Percentiles rank a stretch among this genome's conserved stretches.
phyloP scores from a whole-genome alignment of 2,113 vertebrate species.

The Cephalopterus ornatus region DNA sequence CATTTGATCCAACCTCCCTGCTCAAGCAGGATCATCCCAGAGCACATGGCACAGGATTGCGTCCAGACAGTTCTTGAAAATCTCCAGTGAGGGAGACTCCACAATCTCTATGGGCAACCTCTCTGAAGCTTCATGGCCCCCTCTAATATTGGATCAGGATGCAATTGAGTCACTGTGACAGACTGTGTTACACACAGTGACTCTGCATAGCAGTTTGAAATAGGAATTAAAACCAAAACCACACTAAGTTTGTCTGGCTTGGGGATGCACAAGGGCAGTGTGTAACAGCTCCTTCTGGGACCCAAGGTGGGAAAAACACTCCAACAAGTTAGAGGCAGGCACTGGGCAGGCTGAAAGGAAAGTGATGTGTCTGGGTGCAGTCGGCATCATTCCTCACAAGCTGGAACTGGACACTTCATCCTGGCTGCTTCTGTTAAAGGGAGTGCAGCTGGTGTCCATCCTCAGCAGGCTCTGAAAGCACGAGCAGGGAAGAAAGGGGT shows the following conservation, averaged over 20 bases:
- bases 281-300: neutral
- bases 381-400: fast-evolving
- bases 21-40: neutral
- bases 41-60: neutral
- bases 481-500: neutral
- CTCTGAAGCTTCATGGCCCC: neutral
- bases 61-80: neutral
- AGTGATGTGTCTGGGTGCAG: neutral
- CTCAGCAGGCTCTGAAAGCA: neutral
- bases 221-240: neutral
- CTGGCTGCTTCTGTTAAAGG: neutral
- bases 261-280: neutral
- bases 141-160: neutral
- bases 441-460: neutral
- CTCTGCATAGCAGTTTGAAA: neutral
- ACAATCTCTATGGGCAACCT: neutral
- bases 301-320: neutral
- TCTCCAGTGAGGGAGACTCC: neutral
- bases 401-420: neutral
- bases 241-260: neutral
- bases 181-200: neutral
- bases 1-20: neutral
- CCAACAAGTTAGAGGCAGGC: neutral
- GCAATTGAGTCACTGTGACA: neutral
- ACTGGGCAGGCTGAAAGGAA: neutral